Base-by-base conservation (phyloP, 30 jellyfish, hydroid and myxozoan species). In the Turritopsis rubra region DNA sequence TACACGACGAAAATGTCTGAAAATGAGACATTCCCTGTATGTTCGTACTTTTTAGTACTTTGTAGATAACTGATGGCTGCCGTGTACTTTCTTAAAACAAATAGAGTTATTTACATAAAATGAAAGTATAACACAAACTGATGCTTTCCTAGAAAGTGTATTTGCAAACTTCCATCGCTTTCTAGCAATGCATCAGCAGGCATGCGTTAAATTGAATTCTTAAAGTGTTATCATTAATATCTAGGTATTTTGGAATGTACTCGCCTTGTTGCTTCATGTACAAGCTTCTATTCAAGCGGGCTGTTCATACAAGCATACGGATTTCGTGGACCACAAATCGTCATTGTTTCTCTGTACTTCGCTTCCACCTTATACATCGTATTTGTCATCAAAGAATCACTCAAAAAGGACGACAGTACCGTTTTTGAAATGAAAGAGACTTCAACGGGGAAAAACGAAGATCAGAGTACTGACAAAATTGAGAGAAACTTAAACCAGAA, bases 211-310 rank as follows among this genome's bases (percentile, higher is more conserved):
- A n/a, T n/a, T n/a, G n/a, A n/a, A n/a, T n/a, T n/a, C n/a, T n/a
- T n/a, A n/a, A n/a, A n/a, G n/a, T 41, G 9, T 41, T 3, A 41
- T 41, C 60, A 41, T 41, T 25, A 28, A 71, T 66, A 66, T 54
- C 79, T 41, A 90, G 97, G 91, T 29, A 52, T 80, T 0, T 20
- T 90, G 54, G 97, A 90, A 83, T 89, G 89, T 27, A 86, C 86
- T 5, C 84, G 86, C 20, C 86, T 86, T 79, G 1, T 72, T 68
- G 95, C 89, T 8, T 80, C 87, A 18, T 85, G 77, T 82, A 54
- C 75, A 54, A 83, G 95, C 83, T 31, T 68, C 21, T 29, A 53
- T 27, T 18, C 73, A 41, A 86, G 97, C 75, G 97, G 97, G 1
- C 88, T 71, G 68, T 74, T 83, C 52, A 72, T 90, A 52, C 30